Base-by-base conservation (phyloP, 2,797 vertebrate genomes). In the Chelmon rostratus region DNA sequence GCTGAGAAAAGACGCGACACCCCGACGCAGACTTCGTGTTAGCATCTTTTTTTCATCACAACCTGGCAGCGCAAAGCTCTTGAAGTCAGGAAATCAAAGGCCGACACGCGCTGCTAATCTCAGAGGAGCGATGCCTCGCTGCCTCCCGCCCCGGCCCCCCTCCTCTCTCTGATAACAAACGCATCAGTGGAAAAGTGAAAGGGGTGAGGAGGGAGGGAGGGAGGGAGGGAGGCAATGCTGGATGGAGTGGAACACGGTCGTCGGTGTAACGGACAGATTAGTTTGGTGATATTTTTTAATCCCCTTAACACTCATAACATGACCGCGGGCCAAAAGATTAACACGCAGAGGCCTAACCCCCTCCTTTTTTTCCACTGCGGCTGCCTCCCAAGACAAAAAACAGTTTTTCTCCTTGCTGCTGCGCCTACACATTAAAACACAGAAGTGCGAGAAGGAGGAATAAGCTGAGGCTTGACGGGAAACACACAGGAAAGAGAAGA, bases 201-300 rank as follows among this genome's bases (percentile, higher is more conserved):
- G 58, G 63, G 37, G 4, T 4, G 21, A 76, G 40, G 28, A 40
- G 33, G 37, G 44, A 56, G 47, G 37, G 46, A 47, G 66, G 46
- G 49, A 75, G 47, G 37, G 46, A 47, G 66, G 46, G 49, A 75
- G 65, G 74, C 18, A n/a, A 52, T 4, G 59, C 25, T 1, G 66
- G 37, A 61, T 3, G 18, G 37, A 69, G 65, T 9, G 2, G 21
- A 54, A 73, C 63, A 46, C 3, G 53, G 58, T 18, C 68, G 78
- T 40, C 6, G 31, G 87, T 83, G 62, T 86, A 89, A 82, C 68
- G 50, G 56, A 37, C 88, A 81, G 87, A 93, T 92, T 91, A 85
- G 86, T 71, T 79, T 44, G 16, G 62, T 64, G 88, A 90, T 90
- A 81, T 70, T 68, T 87, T 90, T 89, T 88, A 93, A 93, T 91